Conservation (phyloP, 2,797 vertebrate species). For the Rhadinocentrus ornatus region DNA sequence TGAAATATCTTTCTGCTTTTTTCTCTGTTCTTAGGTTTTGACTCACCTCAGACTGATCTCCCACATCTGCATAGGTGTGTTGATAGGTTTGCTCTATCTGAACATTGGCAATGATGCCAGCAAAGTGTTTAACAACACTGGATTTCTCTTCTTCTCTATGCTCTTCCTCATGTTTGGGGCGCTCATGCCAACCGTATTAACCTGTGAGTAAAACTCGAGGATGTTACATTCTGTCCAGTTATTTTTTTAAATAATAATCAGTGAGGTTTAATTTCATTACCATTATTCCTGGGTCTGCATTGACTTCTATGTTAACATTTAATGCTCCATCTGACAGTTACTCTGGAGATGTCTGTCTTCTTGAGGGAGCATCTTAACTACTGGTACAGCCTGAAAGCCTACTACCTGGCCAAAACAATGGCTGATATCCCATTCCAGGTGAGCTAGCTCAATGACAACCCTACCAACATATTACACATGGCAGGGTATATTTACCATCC, state of each 20-base stretch:
- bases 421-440: constrained; percentile 95
- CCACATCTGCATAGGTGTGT: constrained; percentile 91
- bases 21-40: constrained; percentile 83
- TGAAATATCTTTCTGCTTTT: not conserved
- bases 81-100: constrained; percentile 95
- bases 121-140: constrained; percentile 92
- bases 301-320: constrained; percentile 10
- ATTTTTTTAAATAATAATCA: not conserved
- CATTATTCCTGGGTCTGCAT: not conserved
- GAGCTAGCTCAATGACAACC: constrained; percentile 25
- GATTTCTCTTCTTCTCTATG: constrained; percentile 98
- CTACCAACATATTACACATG: no score
- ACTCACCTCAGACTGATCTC: constrained; percentile 93
- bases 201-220: constrained; percentile 83
- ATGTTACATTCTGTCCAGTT: not conserved
- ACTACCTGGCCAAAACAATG: constrained; percentile 97
- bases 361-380: constrained; percentile 92
- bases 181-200: constrained; percentile 94
- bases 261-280: not conserved
- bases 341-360: constrained; percentile 86
- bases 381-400: constrained; percentile 98
- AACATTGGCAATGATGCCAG: constrained; percentile 94
- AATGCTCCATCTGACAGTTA: constrained; percentile 81
- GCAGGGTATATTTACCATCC: no score
- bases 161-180: constrained; percentile 95